Conservation (phyloP, 2,888 invertebrate species). For the Acleris holmiana region DNA sequence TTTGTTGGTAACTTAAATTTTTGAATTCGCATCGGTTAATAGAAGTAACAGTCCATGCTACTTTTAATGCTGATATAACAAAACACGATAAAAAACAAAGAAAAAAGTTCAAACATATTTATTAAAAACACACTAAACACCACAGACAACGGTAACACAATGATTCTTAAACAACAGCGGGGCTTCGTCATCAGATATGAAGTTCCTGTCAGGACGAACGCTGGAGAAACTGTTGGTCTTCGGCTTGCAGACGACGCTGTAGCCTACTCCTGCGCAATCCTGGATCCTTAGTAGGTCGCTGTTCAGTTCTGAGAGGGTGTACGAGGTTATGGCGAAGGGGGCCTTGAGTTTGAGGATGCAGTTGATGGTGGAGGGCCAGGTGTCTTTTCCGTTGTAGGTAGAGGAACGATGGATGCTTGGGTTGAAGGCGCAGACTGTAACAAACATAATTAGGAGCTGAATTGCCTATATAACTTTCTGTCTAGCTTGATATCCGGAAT, state of each 20-base stretch:
- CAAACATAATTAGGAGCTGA: not conserved
- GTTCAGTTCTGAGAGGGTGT: slow-evolving; percentile 87
- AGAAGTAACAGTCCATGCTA: no score
- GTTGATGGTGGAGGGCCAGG: slow-evolving; percentile 87
- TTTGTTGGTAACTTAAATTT: no score
- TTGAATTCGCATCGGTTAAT: no score
- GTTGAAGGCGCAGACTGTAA: slow-evolving; percentile 88
- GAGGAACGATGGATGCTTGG: slow-evolving; percentile 88
- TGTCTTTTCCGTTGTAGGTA: slow-evolving; percentile 85
- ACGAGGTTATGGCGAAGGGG: slow-evolving; percentile 87
- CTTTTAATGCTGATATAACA: no score
- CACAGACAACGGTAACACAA: slow-evolving; percentile 83
- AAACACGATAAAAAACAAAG: not conserved
- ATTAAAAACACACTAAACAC: slow-evolving; percentile 43
- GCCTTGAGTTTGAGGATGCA: slow-evolving; percentile 81
- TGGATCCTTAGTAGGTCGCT: slow-evolving; percentile 85
- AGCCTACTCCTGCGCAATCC: slow-evolving; percentile 72
- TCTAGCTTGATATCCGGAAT: no score
- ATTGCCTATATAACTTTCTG: no score
- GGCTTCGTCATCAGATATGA: slow-evolving; percentile 88
- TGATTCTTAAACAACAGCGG: slow-evolving; percentile 90
- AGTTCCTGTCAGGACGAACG: slow-evolving; percentile 89
- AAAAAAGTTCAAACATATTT: slow-evolving; percentile 2
- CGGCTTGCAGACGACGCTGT: slow-evolving; percentile 81
- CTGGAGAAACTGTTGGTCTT: slow-evolving; percentile 87